Conservation (phyloP, 2,797 vertebrate genomes). For the Urocyon cinereoargenteus region DNA sequence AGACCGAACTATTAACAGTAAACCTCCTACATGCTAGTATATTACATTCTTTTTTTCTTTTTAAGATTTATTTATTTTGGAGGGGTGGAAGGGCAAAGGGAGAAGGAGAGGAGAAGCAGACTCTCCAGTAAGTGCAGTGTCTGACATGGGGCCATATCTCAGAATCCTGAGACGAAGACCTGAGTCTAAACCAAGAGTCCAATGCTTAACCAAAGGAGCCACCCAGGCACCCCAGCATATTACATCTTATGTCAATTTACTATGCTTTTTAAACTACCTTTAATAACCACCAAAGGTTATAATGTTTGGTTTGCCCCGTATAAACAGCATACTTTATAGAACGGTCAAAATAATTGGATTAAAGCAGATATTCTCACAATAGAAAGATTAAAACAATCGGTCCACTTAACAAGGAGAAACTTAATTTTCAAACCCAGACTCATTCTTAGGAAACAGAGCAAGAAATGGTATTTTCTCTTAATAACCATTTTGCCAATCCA, state of each 20-base stretch:
- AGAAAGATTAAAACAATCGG: background rate
- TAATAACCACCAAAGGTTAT: background rate
- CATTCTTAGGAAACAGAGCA: background rate
- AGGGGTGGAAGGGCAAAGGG: background rate
- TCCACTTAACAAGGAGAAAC: background rate
- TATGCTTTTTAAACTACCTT: background rate
- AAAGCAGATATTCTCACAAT: background rate
- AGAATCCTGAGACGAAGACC: background rate
- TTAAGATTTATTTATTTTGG: background rate
- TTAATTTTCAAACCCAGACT: background rate
- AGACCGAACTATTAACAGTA: background rate
- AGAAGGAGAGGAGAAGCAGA: background rate
- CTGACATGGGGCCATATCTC: background rate
- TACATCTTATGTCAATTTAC: background rate
- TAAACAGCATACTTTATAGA: background rate
- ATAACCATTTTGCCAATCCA: background rate
- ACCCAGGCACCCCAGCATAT: background rate
- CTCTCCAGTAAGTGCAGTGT: background rate
- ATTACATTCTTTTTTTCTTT: background rate
- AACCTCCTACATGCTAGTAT: background rate
- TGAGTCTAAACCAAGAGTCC: background rate
- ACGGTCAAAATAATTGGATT: background rate
- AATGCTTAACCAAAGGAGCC: background rate
- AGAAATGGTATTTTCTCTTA: background rate
- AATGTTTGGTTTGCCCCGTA: background rate